A percentile compares a stretch with the other conserved stretches of the same genome.
These are phyloP conservation scores for Apis cerana DNA, from an alignment of 1,140 invertebrate species.

Conservation along the genomic window DNA sequence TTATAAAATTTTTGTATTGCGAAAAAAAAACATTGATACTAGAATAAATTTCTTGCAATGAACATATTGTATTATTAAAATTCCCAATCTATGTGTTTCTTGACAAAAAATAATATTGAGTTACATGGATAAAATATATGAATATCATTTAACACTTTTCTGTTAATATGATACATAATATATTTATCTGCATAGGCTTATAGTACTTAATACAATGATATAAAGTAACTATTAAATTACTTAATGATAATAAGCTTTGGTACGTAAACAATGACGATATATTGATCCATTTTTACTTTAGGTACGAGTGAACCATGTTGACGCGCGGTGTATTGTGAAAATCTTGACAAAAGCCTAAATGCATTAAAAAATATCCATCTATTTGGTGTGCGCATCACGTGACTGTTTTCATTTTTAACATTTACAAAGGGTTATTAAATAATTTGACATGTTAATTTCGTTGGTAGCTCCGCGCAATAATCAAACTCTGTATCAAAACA, in stretches of 20 bases:
- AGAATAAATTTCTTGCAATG: constrained; percentile 61
- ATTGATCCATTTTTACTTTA: constrained; percentile 62
- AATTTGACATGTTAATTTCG: constrained; percentile 40
- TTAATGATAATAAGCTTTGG: constrained; percentile 80
- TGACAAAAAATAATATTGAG: background rate
- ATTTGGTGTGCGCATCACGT: constrained; percentile 61
- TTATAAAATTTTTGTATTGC: constrained; percentile 65
- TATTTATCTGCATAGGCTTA: constrained; percentile 79
- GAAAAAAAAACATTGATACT: constrained; percentile 54
- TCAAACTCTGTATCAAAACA: constrained; percentile 73
- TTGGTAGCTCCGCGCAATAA: constrained; percentile 51
- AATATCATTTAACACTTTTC: constrained; percentile 10
- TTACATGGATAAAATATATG: background rate
- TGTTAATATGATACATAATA: constrained; percentile 75
- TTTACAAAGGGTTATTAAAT: constrained; percentile 36
- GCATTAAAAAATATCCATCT: constrained; percentile 61
- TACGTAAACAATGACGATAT: constrained; percentile 79
- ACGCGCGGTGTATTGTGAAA: constrained; percentile 49
- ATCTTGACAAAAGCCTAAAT: constrained; percentile 54
- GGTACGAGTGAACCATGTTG: constrained; percentile 61
- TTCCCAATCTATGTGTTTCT: background rate
- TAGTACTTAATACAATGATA: constrained; percentile 79
- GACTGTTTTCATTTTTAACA: constrained; percentile 44
- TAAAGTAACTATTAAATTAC: constrained; percentile 79
- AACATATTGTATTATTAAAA: constrained; percentile 18